Evolutionary conservation across 2,797 vertebrate genomes (phyloP), one percentile per base, ranked within the genome.

Genomic region (Knipowitschia caucasica): DNA sequence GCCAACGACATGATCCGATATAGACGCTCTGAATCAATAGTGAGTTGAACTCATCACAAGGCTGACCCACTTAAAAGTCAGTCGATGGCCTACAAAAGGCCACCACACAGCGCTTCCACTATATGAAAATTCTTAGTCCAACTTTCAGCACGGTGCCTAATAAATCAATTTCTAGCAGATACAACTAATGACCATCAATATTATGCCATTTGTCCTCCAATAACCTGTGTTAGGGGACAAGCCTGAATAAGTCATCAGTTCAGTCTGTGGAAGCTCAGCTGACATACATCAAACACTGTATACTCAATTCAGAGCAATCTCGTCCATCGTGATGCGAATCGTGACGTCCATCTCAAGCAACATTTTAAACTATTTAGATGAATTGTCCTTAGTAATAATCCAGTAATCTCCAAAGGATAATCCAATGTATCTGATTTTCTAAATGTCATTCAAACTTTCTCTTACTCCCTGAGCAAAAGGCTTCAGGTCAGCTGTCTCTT

Each of bases 61-160:
- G 58, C 67, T 59, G 78, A 59, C 69, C 75, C 54, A 79, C 69
- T 85, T 80, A 60, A 55, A 73, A 73, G 84, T 82, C 77, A 71
- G 76, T 85, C 60, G 27, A 76, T 82, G 75, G 51, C 62, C 54
- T 62, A 71, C 44, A 63, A 73, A 83, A 76, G 72, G 70, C 71
- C 75, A 56, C 64, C 60, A 56, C 56, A 47, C 49, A 66, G 20
- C 51, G 63, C 59, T 50, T 69, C 58, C 50, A 53, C 56, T 63
- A 56, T 72, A 42, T 38, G 59, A 61, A 75, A 78, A 67, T 69
- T 68, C 69, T 57, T 52, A 50, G 56, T 39, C 50, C 69, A 69
- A 63, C 69, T 63, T 69, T 67, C 61, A 69, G 33, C 7, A 3
- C 9, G 42, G 61, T 21, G 50, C 38, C 65, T 33, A 62, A 80